These are phyloP conservation scores for Smutsia temminckii DNA, from an alignment of 2,797 vertebrate species.

Conservation along the genomic window DNA sequence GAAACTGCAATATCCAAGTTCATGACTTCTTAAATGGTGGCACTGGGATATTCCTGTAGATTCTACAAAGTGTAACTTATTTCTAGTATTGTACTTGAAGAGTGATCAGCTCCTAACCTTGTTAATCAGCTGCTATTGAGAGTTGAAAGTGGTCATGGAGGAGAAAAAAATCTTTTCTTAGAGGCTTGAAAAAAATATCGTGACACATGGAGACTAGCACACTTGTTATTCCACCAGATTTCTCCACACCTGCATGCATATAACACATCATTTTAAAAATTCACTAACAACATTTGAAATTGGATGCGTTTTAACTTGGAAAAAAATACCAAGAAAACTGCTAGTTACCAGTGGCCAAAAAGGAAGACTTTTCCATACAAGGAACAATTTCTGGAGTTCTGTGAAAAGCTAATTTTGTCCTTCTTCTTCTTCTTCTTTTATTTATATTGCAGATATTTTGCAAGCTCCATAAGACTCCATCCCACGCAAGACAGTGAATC, in stretches of 20 bases:
- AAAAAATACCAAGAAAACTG: constrained; percentile 78
- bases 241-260: constrained; percentile 79
- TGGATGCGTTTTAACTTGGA: constrained; percentile 73
- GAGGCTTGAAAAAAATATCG: constrained; percentile 14
- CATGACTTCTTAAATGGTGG: background rate
- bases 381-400: constrained; percentile 75
- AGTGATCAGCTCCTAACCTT: constrained; percentile 18
- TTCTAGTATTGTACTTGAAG: background rate
- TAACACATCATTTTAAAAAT: constrained; percentile 80
- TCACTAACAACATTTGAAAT: constrained; percentile 77
- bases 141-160: background rate
- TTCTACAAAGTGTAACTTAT: background rate
- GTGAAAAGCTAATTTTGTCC: constrained; percentile 75
- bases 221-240: constrained; percentile 77
- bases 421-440: constrained; percentile 66
- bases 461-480: constrained; percentile 75
- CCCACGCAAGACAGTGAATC: constrained; percentile 73
- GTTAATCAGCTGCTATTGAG: background rate
- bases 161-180: background rate
- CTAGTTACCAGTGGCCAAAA: constrained; percentile 77
- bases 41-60: background rate
- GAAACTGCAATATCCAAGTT: background rate
- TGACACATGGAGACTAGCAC: constrained; percentile 67
- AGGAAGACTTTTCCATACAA: constrained; percentile 69
- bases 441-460: constrained; percentile 80